Conservation (phyloP, 2,888 invertebrate species). For the Trichopoda pennipes region DNA sequence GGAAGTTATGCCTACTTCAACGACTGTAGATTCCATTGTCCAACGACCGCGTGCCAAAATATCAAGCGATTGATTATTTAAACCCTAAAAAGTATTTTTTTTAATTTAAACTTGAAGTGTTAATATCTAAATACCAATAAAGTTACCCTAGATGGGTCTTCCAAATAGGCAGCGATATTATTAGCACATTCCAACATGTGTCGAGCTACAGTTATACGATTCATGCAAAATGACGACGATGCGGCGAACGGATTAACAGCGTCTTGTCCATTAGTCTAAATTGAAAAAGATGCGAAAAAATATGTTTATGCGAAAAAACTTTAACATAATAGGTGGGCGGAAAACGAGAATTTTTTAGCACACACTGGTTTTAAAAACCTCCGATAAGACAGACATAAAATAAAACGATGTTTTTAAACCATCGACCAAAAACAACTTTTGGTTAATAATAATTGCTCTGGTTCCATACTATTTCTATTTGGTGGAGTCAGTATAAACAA, state of each 20-base stretch:
- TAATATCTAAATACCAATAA: not conserved
- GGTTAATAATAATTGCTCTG: too few relatives aligned
- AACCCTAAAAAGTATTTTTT: conserved; percentile 72
- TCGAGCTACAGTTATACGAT: conserved; percentile 80
- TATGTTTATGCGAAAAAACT: too few relatives aligned
- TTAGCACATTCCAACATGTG: conserved; percentile 81
- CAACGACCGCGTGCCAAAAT: conserved; percentile 81
- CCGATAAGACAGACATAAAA: too few relatives aligned
- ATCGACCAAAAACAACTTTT: too few relatives aligned
- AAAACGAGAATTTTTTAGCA: too few relatives aligned
- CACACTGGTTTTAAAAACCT: too few relatives aligned
- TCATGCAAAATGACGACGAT: conserved; percentile 81
- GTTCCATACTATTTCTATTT: too few relatives aligned
- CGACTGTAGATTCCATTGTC: conserved; percentile 81
- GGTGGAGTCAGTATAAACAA: too few relatives aligned
- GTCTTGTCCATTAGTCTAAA: conserved; percentile 73
- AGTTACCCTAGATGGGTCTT: conserved; percentile 79
- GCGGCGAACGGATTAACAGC: conserved; percentile 78
- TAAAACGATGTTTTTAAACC: too few relatives aligned
- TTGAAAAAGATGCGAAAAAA: not conserved
- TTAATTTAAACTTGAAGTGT: not conserved
- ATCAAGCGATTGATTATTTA: conserved; percentile 80
- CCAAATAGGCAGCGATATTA: conserved; percentile 80
- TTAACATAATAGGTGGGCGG: too few relatives aligned
- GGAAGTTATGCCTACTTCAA: conserved; percentile 81